Conservation (phyloP, 37 sponge, comb jelly and placozoan genomes). For the Chondrosia reniformis region DNA sequence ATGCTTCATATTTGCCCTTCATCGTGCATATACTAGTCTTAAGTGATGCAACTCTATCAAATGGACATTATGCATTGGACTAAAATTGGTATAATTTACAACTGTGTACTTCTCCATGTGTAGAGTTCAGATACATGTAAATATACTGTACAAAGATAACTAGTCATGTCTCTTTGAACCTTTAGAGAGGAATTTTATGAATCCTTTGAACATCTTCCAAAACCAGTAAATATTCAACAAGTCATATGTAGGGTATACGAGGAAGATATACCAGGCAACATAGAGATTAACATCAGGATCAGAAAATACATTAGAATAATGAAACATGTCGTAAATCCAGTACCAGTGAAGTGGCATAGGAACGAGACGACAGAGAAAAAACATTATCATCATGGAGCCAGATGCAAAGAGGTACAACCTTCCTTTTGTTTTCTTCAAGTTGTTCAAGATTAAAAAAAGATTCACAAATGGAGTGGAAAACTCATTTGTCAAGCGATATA, state of each 20-base stretch:
- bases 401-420: conserved; percentile 17
- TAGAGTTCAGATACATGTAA: no score
- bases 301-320: no score
- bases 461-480: conserved; percentile 65
- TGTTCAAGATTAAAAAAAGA: conserved; percentile 16
- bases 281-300: neutral
- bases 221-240: conserved; percentile 64
- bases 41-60: no score
- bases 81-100: no score
- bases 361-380: conserved; percentile 51
- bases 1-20: no score
- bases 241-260: conserved; percentile 43
- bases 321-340: conserved; percentile 3
- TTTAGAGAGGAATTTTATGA: no score
- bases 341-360: conserved; percentile 52
- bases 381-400: conserved; percentile 36
- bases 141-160: no score
- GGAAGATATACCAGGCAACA: conserved; percentile 11
- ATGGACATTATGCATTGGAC: no score
- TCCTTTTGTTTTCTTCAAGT: conserved; percentile 5
- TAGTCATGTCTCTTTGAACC: no score
- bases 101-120: no score
- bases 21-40: no score
- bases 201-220: conserved; percentile 52
- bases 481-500: conserved; percentile 39